Base-by-base conservation (phyloP, 1,140 invertebrate species). In the Ganaspis sp. region DNA sequence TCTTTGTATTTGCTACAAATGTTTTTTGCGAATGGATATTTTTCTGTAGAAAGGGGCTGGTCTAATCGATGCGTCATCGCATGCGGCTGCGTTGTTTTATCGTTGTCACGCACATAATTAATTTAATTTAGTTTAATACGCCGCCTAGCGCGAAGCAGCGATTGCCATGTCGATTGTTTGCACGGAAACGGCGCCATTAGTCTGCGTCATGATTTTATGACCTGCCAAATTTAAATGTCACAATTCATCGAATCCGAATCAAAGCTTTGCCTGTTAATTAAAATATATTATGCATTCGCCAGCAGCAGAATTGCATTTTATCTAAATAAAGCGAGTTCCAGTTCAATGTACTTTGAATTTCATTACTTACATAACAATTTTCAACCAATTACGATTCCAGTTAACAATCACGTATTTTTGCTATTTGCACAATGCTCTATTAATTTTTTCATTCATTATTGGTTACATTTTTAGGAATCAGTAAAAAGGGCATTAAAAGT, bases 121-220 rank as follows among this genome's bases (percentile, higher is more conserved):
- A 91, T 91, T 91, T 90, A 91, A 91, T 91, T 91, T 90, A 88
- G 89, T 89, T 88, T 89, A 90, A 90, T 90, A 90, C 86, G 84
- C 79, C 85, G 86, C 78, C 77, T 84, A 81, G 83, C 82, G 83
- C 83, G 83, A 84, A 83, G 77, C 80, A 82, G 81, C 85, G 89
- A 87, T 88, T 86, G 81, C 85, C 77, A 81, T 81, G 83, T 86
- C 85, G 89, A 89, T 89, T 89, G 85, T 89, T 89, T 86, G 89
- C 89, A 89, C 87, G 88, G 85, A 89, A 90, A 88, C 88, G 82
- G 78, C 81, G 75, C 74, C 85, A 84, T 86, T 85, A 87, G 84
- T 76, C 75, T 72, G 45, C 73, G 69, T 73, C 72, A 78, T 72
- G 71, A 76, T 73, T 76, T 79, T 76, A 77, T 70, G 75, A 81